Base-by-base conservation (phyloP, 2,888 invertebrate genomes). In the Venustoraphidia nigricollis region DNA sequence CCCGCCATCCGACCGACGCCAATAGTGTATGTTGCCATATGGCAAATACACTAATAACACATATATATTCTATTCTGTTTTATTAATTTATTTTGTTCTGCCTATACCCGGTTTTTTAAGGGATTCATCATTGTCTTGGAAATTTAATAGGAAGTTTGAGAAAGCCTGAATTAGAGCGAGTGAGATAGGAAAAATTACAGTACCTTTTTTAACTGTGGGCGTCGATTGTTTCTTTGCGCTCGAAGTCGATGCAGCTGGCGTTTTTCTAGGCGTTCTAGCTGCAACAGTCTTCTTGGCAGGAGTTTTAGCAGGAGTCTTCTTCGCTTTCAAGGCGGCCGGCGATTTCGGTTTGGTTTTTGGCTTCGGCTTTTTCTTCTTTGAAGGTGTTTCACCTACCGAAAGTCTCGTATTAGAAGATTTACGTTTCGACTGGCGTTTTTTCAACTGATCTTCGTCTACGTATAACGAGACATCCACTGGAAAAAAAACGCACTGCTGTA, bases 391-490 rank as follows among this genome's bases (percentile, higher is more conserved):
- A 51, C 51, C 10, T 51, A 34, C 45, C 38, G 56, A 2, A 59
- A 50, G 56, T 62, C 62, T 34, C 59, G 42, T 35, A 14, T 39
- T 14, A 3, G 54, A 44, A 2, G 60, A 58, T 54, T 62, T 63
- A 45, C 66, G 62, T 54, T 67, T n/a, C 8, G 41, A 27, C 13
- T 40, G 38, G 14, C 69, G 59, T 60, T 71, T 69, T 47, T 65
- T 64, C 53, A 88, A 66, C 65, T 88, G 88, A 49, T 86, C 83
- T 67, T 88, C 88, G 63, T 87, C 85, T 62, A 79, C 85, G 67
- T 82, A 88, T 45, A 89, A 70, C 10, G 88, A 88, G 44, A 89
- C 72, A 64, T 89, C 89, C 73, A 89, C 88, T 88, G 69, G 45
- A 70, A 66, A 50, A n/a, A 50, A 54, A 55, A 57, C 45, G 49